Evolutionary conservation across 2,797 vertebrate genomes (phyloP).

Genomic region (Anguilla megastoma): DNA sequence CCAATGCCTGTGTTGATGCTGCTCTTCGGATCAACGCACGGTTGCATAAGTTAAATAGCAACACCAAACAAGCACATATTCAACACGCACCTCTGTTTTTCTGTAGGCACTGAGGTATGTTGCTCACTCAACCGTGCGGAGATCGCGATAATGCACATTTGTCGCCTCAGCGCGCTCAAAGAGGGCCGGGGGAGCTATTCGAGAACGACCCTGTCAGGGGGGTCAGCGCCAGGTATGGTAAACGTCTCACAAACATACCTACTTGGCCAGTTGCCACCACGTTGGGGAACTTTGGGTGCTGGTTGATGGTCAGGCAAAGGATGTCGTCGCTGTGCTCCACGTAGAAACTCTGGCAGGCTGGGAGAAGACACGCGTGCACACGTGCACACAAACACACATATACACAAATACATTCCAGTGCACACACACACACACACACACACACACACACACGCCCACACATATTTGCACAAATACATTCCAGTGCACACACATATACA

Average conservation of each 20-base stretch:
- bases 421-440: neutral
- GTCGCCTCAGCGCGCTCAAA: constrained; percentile 31
- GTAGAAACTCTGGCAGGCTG: constrained; percentile 98
- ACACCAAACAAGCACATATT: neutral
- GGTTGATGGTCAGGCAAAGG: constrained; percentile 99
- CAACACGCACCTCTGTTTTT: neutral
- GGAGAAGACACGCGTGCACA: constrained; percentile 33
- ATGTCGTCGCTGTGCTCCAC: constrained; percentile 98
- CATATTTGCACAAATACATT: neutral
- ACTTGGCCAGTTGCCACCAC: constrained; percentile 99
- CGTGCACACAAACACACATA: neutral
- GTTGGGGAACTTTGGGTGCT: constrained; percentile 98
- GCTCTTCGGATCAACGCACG: neutral
- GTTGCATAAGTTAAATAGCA: constrained; percentile 1
- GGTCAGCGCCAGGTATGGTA: constrained; percentile 49
- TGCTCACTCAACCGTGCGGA: constrained; percentile 26
- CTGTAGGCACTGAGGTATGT: constrained; percentile 10
- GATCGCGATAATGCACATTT: constrained; percentile 33
- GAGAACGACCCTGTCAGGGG: neutral
- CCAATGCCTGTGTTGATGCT: neutral
- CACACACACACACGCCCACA: neutral
- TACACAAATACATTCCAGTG: neutral
- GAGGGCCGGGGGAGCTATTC: neutral
- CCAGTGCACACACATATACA: neutral
- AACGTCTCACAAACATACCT: constrained; percentile 91